Percentiles rank a stretch among this genome's conserved stretches.
Conservation (phyloP, 1,140 invertebrate genomes). For the Agraylea sexmaculata region DNA sequence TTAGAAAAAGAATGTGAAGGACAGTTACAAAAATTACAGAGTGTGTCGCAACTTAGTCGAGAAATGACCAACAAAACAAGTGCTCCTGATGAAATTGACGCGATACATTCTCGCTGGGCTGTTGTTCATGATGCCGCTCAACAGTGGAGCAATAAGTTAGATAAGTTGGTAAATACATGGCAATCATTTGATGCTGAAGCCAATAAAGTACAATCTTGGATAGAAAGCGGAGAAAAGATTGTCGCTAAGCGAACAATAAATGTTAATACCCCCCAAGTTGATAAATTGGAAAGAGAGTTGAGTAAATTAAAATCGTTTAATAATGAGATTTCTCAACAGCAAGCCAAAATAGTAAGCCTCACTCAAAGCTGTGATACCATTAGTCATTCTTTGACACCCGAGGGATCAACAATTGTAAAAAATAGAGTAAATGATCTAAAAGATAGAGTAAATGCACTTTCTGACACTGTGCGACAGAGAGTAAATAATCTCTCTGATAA, state of each 20-base stretch:
- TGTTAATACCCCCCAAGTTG: slow-evolving; percentile 52
- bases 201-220: slow-evolving; percentile 59
- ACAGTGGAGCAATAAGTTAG: slow-evolving; percentile 62
- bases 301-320: slow-evolving; percentile 62
- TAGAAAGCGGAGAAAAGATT: slow-evolving; percentile 51
- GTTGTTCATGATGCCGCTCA: slow-evolving; percentile 59
- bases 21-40: slow-evolving; percentile 60
- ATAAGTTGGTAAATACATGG: slow-evolving; percentile 70
- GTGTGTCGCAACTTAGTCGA: slow-evolving; percentile 56
- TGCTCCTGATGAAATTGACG: slow-evolving; percentile 69
- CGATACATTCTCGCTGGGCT: slow-evolving; percentile 66
- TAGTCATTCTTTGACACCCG: slow-evolving; percentile 58
- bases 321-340: slow-evolving; percentile 70
- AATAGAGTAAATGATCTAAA: slow-evolving; percentile 61
- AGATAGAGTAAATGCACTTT: slow-evolving; percentile 51
- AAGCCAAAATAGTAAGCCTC: slow-evolving; percentile 65
- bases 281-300: slow-evolving; percentile 60
- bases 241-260: slow-evolving; percentile 43
- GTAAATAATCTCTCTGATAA: slow-evolving; percentile 71
- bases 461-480: slow-evolving; percentile 57
- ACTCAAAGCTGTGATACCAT: slow-evolving; percentile 70
- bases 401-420: slow-evolving; percentile 61
- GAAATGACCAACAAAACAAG: slow-evolving; percentile 59
- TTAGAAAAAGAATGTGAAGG: slow-evolving; percentile 67
- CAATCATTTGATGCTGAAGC: slow-evolving; percentile 63